Evolutionary conservation across 2,797 vertebrate species (phyloP).

Genomic region (Hemibagrus guttatus): DNA sequence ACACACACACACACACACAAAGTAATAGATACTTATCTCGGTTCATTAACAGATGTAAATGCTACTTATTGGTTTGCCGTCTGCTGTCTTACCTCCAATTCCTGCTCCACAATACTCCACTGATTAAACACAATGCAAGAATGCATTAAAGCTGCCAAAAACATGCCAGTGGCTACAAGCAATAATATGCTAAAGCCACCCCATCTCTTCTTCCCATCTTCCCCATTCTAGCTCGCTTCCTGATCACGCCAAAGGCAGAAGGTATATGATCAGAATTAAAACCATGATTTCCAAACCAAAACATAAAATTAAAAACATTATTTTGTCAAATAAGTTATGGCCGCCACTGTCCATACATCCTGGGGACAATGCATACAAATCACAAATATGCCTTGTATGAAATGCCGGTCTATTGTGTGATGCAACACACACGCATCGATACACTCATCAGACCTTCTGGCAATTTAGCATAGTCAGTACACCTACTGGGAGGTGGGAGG

Average conservation of each 20-base stretch:
- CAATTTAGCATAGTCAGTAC: background rate
- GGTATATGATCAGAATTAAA: background rate
- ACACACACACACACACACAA: background rate
- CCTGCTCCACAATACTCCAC: background rate
- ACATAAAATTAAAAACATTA: background rate
- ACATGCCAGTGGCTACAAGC: background rate
- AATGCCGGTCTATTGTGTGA: background rate
- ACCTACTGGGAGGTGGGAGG: too few relatives aligned
- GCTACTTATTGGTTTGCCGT: background rate
- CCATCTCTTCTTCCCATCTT: background rate
- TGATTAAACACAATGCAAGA: slow-evolving; percentile 3
- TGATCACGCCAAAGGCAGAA: background rate
- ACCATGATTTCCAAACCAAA: background rate
- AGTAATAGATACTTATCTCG: background rate
- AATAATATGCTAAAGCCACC: background rate
- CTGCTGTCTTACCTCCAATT: background rate
- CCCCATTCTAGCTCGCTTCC: background rate
- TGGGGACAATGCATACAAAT: background rate
- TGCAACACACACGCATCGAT: background rate
- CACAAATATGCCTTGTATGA: background rate
- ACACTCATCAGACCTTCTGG: background rate
- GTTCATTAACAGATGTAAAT: background rate
- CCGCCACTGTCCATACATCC: background rate
- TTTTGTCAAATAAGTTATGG: background rate
- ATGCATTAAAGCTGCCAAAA: background rate